Conservation (phyloP, 1,140 invertebrate genomes). For the Sycobia sp. region DNA sequence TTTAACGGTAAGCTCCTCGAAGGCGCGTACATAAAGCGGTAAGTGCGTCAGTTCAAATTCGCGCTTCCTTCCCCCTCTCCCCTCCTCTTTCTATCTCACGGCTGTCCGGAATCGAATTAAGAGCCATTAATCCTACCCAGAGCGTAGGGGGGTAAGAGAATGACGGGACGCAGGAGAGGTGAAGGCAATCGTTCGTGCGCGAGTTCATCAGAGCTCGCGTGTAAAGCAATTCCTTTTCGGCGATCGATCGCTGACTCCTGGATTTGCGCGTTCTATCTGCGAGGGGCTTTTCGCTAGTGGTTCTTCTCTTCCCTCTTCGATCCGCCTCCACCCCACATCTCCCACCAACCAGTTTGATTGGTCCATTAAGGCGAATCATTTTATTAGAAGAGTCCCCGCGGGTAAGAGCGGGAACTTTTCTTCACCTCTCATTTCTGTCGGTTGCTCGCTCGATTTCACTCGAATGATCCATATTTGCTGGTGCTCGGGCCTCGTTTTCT, state of each 20-base stretch:
- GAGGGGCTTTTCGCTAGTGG: too few species aligned
- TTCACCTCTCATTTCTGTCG: slow-evolving; percentile 12
- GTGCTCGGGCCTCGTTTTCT: too few species aligned
- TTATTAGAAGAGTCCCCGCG: slow-evolving; percentile 20
- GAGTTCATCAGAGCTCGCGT: slow-evolving; percentile 4
- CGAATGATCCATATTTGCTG: slow-evolving; percentile 1
- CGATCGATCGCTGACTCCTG: slow-evolving; percentile 16
- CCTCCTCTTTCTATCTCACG: too few species aligned
- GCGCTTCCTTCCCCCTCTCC: not conserved
- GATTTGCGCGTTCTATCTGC: slow-evolving; percentile 6
- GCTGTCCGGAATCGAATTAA: slow-evolving; percentile 25
- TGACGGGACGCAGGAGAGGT: not conserved
- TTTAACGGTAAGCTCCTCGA: not conserved
- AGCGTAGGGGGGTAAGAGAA: not conserved
- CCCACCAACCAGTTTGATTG: too few species aligned
- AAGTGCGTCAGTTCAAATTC: slow-evolving; percentile 19
- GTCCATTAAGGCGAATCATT: slow-evolving; percentile 27
- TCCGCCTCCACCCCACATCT: too few species aligned
- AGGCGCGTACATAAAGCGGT: not conserved
- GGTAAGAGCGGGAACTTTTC: slow-evolving; percentile 4
- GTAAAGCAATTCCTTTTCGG: slow-evolving; percentile 25
- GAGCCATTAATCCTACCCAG: slow-evolving; percentile 3
- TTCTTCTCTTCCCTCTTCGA: too few species aligned
- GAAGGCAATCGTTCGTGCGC: not conserved
- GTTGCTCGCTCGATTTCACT: not conserved